phyloP scores from a whole-genome alignment of 2,888 invertebrate genomes.

The Dasypogon diadema region DNA sequence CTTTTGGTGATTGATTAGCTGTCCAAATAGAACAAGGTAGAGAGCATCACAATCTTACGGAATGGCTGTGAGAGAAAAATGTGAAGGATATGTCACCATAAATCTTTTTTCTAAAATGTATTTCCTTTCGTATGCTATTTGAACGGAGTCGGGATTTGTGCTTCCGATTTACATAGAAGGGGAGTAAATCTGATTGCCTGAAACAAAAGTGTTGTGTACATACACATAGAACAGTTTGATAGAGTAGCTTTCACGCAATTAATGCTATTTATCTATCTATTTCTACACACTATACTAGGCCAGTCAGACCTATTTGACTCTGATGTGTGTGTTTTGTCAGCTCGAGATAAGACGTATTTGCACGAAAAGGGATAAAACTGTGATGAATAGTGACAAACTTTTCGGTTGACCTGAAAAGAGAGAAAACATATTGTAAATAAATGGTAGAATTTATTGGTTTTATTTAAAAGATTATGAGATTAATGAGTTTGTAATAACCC shows the following conservation, averaged over 20 bases:
- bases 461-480: no score
- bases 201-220: neutral
- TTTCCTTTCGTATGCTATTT: neutral
- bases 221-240: conserved; percentile 3
- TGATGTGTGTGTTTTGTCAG: conserved; percentile 6
- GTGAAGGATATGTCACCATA: conserved; percentile 30
- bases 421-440: neutral
- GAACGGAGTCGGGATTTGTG: neutral
- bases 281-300: neutral
- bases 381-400: neutral
- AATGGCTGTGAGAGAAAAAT: conserved; percentile 13
- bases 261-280: conserved; percentile 34
- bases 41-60: conserved; percentile 19
- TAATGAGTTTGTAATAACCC: no score
- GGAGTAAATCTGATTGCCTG: neutral
- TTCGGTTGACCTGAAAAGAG: neutral
- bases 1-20: conserved; percentile 38
- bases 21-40: conserved; percentile 27
- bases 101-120: conserved; percentile 19
- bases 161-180: neutral
- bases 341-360: neutral
- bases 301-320: neutral
- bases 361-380: neutral
- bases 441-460: no score
- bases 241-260: conserved; percentile 15